Evolutionary conservation across 2,797 vertebrate genomes (phyloP), one percentile per base, ranked within the genome.

Genomic region (Hippopotamyrus pictus): DNA sequence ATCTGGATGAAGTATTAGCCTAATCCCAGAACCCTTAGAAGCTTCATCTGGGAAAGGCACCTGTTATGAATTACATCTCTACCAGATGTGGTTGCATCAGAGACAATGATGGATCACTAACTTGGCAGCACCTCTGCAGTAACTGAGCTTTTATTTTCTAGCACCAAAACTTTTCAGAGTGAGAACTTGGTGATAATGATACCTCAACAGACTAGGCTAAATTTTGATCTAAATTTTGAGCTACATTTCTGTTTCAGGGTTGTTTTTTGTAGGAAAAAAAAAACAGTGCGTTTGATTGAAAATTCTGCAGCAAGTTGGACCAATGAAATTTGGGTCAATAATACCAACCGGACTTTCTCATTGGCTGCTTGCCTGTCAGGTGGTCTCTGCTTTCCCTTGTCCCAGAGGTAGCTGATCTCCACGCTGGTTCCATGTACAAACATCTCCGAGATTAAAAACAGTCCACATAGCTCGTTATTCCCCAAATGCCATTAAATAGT

Each of bases 41-140:
- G 1, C 85, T 91, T 37, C 79, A 92, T 93, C 90, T 88, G 91
- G 19, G 88, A 87, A 91, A 65, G 86, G 86, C 92, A 93, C 91
- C 84, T 92, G 90, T 65, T 92, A 90, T 90, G 90, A 91, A 93
- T 92, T 92, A 93, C 92, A 92, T 92, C 73, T 89, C 84, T 92
- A 84, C 89, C 73, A 86, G 90, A 57, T 89, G 79, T 84, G 89
- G 87, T 94, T 93, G 92, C 91, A 90, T 90, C 91, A 44, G 79
- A 90, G 86, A 89, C 37, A 33, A 51, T 92, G 69, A 93, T 93
- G 93, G 92, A 92, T 91, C 92, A 89, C 91, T 93, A 90, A 84
- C 50, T 92, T 93, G 92, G 90, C 91, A 82, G 46, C 73, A 11
- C 9, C 86, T 93, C 53, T 90, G 46, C 22, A 41, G 88, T 92